Evolutionary conservation across 2,113 vertebrate species (phyloP).

Genomic region (Dasyornis broadbenti): DNA sequence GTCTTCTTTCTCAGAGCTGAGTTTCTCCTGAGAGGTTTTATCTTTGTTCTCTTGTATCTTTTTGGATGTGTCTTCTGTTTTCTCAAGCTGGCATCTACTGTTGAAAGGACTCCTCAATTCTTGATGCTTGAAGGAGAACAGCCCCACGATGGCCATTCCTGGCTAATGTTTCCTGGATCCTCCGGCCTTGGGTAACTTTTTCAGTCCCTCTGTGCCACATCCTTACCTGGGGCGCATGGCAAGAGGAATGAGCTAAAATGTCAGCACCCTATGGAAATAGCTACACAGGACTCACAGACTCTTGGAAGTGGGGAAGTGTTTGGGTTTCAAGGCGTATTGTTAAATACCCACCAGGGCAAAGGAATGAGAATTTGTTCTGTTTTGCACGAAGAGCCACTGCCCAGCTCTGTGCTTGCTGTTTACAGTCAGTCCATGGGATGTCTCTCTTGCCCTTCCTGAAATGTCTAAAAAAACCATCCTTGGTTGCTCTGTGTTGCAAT

Average conservation of each 20-base stretch:
- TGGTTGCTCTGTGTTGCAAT: neutral
- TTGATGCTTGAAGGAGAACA: neutral
- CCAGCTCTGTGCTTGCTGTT: neutral
- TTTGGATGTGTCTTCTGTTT: neutral
- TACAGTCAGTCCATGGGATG: neutral
- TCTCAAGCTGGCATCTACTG: neutral
- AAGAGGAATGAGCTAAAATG: neutral
- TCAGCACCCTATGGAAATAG: neutral
- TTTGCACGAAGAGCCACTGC: neutral
- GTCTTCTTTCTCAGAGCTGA: neutral
- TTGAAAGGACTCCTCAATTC: neutral
- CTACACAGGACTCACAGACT: neutral
- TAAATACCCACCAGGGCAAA: neutral
- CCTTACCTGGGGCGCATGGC: neutral
- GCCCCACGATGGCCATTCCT: rapidly evolving
- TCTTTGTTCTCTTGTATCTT: neutral
- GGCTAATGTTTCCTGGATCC: rapidly evolving
- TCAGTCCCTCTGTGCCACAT: neutral
- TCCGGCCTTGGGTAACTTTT: neutral
- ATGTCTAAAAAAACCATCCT: neutral
- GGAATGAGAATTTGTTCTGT: neutral
- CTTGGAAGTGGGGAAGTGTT: neutral
- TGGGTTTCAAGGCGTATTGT: neutral
- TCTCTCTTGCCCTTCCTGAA: neutral
- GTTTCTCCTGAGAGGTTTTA: neutral